Evolutionary conservation across 1,140 invertebrate species (phyloP), one percentile per base, ranked within the genome.

Genomic region (Dinoponera quadriceps): DNA sequence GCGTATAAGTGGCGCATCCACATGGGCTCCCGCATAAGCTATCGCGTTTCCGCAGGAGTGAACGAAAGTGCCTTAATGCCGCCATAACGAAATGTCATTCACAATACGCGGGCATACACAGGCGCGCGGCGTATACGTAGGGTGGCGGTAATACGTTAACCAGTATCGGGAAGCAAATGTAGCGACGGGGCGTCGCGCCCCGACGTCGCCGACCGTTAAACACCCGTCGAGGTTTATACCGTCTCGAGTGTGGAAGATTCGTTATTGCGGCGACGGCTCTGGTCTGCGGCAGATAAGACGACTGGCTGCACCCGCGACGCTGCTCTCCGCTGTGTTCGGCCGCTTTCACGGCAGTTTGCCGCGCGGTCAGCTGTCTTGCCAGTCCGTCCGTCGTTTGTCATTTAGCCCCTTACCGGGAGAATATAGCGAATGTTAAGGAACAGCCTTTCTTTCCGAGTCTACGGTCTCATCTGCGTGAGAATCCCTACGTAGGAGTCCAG

Each of bases 31-130:
- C 82, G 90, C 86, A 78, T 78, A 78, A 78, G 75, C 82, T 92
- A 93, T 93, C 92, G 89, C 89, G 87, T 93, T 93, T 93, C 92
- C 92, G 86, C 91, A 92, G 91, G 85, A 91, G 77, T 92, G 91
- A 88, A 86, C 91, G 88, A 75, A 84, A 85, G 71, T 86, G 81
- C 85, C 86, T 90, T 91, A 91, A 91, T 86, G 83, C 73, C 44
- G 66, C 72, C 86, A 75, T 91, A 90, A 91, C 90, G 83, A 90
- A 91, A 92, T 75, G 66, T 85, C 27, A 48, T 69, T 69, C 75
- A 57, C 75, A 78, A 77, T 69, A 55, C 33, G 55, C 51, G 29
- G 14, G 13, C n/a, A 16, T 5, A 29, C 11, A 57, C 59, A 60
- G 63, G 55, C 82, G 72, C 72, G 13, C 65, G 13, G 14, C 62